Percentiles rank a stretch among this genome's conserved stretches.
Conservation (phyloP, 1,140 invertebrate genomes). For the Drosophila arawakana region DNA sequence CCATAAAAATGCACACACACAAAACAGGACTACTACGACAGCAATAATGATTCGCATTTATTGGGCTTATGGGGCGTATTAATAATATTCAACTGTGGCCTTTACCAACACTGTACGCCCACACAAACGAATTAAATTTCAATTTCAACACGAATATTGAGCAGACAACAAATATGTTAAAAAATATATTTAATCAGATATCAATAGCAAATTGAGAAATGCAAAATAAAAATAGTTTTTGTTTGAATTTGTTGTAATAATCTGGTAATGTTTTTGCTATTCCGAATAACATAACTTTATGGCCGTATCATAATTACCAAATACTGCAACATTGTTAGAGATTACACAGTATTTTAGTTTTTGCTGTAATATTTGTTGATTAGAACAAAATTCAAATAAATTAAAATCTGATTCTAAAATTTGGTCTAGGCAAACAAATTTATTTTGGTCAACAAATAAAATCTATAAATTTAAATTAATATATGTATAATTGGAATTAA, state of each 20-base stretch:
- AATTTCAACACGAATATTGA: conserved; percentile 40
- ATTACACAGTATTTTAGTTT: background rate
- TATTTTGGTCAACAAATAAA: too few species aligned
- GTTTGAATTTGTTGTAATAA: conserved; percentile 6
- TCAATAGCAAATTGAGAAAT: background rate
- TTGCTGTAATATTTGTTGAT: background rate
- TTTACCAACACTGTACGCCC: conserved; percentile 11
- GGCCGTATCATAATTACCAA: conserved; percentile 6
- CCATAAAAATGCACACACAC: conserved; percentile 70
- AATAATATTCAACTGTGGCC: conserved; percentile 70
- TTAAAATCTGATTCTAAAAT: too few species aligned
- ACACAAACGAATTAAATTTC: conserved; percentile 77
- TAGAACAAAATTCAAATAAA: too few species aligned
- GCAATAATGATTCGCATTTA: conserved; percentile 67
- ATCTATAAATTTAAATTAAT: too few species aligned
- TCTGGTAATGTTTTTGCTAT: conserved; percentile 1
- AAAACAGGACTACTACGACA: conserved; percentile 24
- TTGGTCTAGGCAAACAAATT: too few species aligned
- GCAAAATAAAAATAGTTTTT: conserved; percentile 3
- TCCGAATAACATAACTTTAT: background rate
- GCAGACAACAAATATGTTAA: conserved; percentile 1
- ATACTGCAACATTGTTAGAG: conserved; percentile 30
- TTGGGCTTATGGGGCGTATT: conserved; percentile 78
- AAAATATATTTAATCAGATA: background rate
- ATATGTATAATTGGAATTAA: too few species aligned